phyloP scores from a whole-genome alignment of 2,797 vertebrate genomes.

The Ficedula albicollis region DNA sequence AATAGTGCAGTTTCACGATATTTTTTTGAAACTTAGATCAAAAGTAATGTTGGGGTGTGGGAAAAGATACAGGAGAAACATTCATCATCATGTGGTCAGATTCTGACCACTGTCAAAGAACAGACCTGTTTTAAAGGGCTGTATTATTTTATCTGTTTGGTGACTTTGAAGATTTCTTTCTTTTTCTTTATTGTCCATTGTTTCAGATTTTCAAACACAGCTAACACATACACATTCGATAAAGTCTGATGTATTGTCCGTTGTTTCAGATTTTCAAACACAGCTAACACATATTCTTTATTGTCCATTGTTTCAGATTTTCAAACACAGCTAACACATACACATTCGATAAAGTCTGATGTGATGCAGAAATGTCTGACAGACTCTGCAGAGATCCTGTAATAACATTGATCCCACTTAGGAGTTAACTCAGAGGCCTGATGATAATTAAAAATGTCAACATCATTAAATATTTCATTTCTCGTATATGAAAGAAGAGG shows the following conservation, averaged over 20 bases:
- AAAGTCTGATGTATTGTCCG: not conserved
- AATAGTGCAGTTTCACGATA: not conserved
- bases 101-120: not conserved
- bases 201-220: not conserved
- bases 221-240: not conserved
- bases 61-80: not conserved
- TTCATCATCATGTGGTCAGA: not conserved
- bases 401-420: slow-evolving; percentile 10
- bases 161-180: not conserved
- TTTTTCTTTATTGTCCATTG: not conserved
- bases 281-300: not conserved
- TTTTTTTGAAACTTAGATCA: not conserved
- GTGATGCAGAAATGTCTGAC: not conserved
- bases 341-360: not conserved
- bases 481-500: not conserved
- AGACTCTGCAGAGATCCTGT: not conserved
- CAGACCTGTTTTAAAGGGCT: not conserved
- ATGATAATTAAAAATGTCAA: slow-evolving; percentile 60
- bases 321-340: not conserved
- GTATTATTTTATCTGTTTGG: not conserved
- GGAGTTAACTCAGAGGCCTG: slow-evolving; percentile 6
- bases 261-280: not conserved
- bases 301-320: not conserved
- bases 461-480: slow-evolving; percentile 61
- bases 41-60: not conserved